Evolutionary conservation across 2,797 vertebrate genomes (phyloP), one percentile per base, ranked within the genome.

Genomic region (Orestias chungarensis): DNA sequence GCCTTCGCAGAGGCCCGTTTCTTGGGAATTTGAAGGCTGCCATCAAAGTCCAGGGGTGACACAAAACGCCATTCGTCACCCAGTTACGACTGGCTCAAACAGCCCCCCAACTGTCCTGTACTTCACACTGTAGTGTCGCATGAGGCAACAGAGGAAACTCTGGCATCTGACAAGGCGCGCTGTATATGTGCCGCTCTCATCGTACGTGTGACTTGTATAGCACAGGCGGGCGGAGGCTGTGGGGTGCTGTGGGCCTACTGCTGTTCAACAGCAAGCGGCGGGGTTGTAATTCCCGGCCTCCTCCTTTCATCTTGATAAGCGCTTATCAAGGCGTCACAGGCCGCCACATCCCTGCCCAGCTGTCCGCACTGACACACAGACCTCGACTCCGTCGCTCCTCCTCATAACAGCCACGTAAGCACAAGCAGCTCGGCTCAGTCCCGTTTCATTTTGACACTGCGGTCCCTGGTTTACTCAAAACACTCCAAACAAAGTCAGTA

Each of bases 321-420:
- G 76, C 91, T 95, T 95, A 95, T 95, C 94, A 91, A 82, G 68
- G 88, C 86, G 76, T 79, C 88, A 87, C 94, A 95, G 94, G 84
- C 83, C 80, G 89, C 91, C 93, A 88, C 92, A 87, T 91, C 94
- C 93, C 93, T 89, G 82, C 85, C 80, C 84, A 76, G 87, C 87
- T 86, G 82, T 83, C 85, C 80, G 46, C 43, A 12, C 52, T 44
- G 76, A 79, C 76, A 77, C 75, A 55, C 29, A 76, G 40, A 61
- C 35, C 74, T 78, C 78, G 42, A 73, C 70, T 73, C 79, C 62
- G 66, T 71, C 35, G 9, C 46, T 49, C 71, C 35, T 62, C 73
- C 29, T 69, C 64, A 38, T 78, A 31, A 40, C 66, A 64, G 71
- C 69, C 69, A 74, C 42, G 10, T 54, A 40, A 23, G 54, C 33